A percentile compares a stretch with the other conserved stretches of the same genome.
Evolutionary conservation across 2,113 vertebrate species (phyloP).

Genomic region (Carassius auratus): DNA sequence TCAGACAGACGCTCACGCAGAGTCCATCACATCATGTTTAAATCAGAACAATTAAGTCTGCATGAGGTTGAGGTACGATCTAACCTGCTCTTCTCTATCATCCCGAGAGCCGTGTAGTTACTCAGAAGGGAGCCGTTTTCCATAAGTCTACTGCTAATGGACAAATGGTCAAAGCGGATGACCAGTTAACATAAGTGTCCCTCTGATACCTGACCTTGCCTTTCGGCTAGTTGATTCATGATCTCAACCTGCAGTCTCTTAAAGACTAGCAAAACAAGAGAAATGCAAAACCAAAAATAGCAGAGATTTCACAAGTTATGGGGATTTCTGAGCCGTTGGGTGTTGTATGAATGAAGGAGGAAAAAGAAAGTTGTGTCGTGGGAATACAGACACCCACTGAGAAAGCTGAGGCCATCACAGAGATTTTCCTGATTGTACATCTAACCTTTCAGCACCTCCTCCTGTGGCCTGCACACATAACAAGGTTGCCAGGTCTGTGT

Average conservation of each 20-base stretch:
- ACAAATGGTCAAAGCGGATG: constrained; percentile 64
- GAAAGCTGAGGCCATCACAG: constrained; percentile 60
- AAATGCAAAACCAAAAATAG: constrained; percentile 65
- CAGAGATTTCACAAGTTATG: constrained; percentile 67
- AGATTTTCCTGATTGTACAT: constrained; percentile 72
- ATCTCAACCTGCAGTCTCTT: constrained; percentile 67
- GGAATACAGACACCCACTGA: constrained; percentile 56
- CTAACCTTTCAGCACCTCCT: constrained; percentile 70
- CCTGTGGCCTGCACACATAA: constrained; percentile 14
- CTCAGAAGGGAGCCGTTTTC: constrained; percentile 10
- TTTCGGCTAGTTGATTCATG: constrained; percentile 65
- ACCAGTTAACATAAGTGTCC: constrained; percentile 51
- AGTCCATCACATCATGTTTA: constrained; percentile 15
- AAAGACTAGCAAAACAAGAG: constrained; percentile 67
- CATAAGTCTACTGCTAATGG: neutral
- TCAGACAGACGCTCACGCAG: constrained; percentile 21
- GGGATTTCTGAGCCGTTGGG: constrained; percentile 46
- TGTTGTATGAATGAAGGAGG: constrained; percentile 61
- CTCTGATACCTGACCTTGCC: constrained; percentile 53
- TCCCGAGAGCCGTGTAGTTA: constrained; percentile 16
- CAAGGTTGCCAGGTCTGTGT: neutral
- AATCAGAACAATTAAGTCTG: constrained; percentile 1
- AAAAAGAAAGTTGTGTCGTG: constrained; percentile 61
- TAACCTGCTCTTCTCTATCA: constrained; percentile 36
- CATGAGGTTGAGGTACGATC: constrained; percentile 19